Evolutionary conservation across 2,888 invertebrate genomes (phyloP), one percentile per base, ranked within the genome.

Genomic region (Zootermopsis nevadensis): DNA sequence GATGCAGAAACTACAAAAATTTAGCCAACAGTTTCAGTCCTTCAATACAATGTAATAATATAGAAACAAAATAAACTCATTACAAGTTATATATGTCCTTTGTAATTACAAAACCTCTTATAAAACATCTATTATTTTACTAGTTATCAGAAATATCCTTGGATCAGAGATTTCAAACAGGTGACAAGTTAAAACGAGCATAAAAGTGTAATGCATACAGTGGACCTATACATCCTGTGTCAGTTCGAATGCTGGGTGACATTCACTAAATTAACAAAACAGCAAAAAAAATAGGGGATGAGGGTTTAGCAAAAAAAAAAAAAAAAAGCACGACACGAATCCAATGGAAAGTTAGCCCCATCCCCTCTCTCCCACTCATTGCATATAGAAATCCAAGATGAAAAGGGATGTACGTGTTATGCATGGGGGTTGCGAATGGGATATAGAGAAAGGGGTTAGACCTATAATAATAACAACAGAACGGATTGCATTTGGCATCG

Each of bases 401-500:
- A 69, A 69, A 69, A 69, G 69, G 24, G 33, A 69, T 69, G 69
- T 33, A 69, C 69, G 33, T 69, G 69, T 30, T 12, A 69, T 33
- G 69, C 31, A 69, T 69, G 22, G n/a, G 60, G 60, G n/a, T 38
- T 60, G 60, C n/a, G 12, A 60, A 60, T n/a, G n/a, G 27, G 27
- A 27, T 60, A 27, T 3, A 60, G 60, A 60, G 60, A 60, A 48
- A n/a, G 60, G 60, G n/a, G 60, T n/a, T n/a, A 60, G 53, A 3
- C 53, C 53, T 24, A 69, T 33, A 69, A 69, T 33, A 69, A 33
- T 33, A 15, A 69, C 31, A 69, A 69, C 69, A 66, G 12, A 69
- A 60, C 60, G 69, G 69, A 69, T 69, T 69, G 33, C 69, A 69
- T 30, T 69, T 69, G 69, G 69, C 69, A 69, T 69, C 31, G 31